Conservation (phyloP, 2,888 invertebrate genomes). For the Tuberolachnus salignus region DNA sequence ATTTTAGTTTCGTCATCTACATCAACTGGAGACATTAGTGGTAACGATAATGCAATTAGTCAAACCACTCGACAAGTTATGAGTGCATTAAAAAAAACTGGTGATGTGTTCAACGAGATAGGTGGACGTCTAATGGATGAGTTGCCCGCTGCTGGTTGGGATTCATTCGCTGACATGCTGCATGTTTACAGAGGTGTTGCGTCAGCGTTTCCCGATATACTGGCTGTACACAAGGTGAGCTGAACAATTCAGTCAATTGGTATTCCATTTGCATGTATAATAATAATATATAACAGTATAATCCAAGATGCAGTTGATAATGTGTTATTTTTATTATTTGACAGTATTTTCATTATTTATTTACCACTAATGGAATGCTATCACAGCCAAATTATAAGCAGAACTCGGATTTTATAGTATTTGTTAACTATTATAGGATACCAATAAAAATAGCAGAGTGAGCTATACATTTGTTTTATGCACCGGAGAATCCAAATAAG, state of each 20-base stretch:
- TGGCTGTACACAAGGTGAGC: slow-evolving; percentile 81
- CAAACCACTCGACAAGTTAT: slow-evolving; percentile 57
- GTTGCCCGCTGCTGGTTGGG: slow-evolving; percentile 88
- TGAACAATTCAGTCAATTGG: not conserved
- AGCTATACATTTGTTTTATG: no score
- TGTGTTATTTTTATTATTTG: not conserved
- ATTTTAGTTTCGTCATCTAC: slow-evolving; percentile 61
- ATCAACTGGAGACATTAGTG: slow-evolving; percentile 64
- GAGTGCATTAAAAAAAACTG: slow-evolving; percentile 71
- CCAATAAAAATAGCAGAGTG: no score
- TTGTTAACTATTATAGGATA: no score
- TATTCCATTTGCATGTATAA: no score
- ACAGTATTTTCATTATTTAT: not conserved
- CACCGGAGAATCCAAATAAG: no score
- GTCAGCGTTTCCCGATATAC: slow-evolving; percentile 85
- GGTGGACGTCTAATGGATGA: slow-evolving; percentile 89
- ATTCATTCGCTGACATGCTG: slow-evolving; percentile 86
- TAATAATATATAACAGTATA: no score
- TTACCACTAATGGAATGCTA: not conserved
- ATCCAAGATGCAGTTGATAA: no score
- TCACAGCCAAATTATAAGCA: no score
- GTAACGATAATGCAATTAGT: slow-evolving; percentile 57
- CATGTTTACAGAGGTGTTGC: slow-evolving; percentile 95
- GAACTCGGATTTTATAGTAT: no score
- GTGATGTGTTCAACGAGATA: slow-evolving; percentile 87